A percentile compares a stretch with the other conserved stretches of the same genome.
phyloP scores from a whole-genome alignment of 2,113 vertebrate genomes.

The Xyliphius kryptos region DNA sequence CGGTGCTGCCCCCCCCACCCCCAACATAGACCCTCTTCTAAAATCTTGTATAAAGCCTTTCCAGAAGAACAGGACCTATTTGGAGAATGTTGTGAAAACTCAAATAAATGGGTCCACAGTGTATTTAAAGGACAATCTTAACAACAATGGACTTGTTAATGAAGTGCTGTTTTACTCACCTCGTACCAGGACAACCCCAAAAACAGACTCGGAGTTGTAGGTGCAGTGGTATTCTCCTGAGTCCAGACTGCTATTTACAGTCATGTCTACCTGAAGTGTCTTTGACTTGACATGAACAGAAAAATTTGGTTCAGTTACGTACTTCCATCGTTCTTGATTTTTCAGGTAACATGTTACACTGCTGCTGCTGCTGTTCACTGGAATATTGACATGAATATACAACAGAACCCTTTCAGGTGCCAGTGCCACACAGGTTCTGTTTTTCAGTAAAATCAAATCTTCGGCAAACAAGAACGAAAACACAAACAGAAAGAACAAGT shows the following conservation, averaged over 20 bases:
- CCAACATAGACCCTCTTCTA: too few species aligned
- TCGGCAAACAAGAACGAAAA: slow-evolving; percentile 1
- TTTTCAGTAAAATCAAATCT: neutral
- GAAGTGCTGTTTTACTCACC: slow-evolving; percentile 18
- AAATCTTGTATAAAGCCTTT: too few species aligned
- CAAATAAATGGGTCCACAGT: too few species aligned
- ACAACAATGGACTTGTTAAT: neutral
- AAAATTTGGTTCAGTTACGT: rapidly evolving
- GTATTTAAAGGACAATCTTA: too few species aligned
- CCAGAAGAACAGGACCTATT: too few species aligned
- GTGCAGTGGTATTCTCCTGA: slow-evolving; percentile 24
- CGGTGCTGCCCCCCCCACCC: too few species aligned
- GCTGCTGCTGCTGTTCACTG: neutral
- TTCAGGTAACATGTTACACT: neutral
- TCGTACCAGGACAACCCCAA: slow-evolving; percentile 30
- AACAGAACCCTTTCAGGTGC: neutral
- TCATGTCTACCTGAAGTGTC: neutral
- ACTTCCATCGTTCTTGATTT: neutral
- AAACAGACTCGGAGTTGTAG: neutral
- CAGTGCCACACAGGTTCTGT: slow-evolving; percentile 26
- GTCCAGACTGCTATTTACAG: slow-evolving; percentile 3
- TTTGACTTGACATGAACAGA: rapidly evolving
- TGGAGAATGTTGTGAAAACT: too few species aligned
- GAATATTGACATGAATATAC: neutral
- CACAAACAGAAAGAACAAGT: neutral